These are phyloP conservation scores for Urocolius indicus DNA, from an alignment of 2,113 vertebrate genomes.

Conservation along the genomic window DNA sequence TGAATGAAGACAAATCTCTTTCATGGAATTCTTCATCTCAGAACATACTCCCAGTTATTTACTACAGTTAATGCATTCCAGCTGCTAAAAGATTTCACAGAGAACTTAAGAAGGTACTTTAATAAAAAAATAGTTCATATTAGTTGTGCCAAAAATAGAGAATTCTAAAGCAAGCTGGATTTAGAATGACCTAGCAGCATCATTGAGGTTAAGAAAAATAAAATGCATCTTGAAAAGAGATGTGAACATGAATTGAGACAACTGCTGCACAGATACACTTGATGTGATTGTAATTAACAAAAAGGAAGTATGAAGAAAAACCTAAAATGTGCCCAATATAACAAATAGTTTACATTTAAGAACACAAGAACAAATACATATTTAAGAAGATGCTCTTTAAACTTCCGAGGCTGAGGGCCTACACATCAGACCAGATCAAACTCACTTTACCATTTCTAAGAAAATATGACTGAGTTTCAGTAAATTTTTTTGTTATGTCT, in stretches of 20 bases:
- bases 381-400: background rate
- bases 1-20: background rate
- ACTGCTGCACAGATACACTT: background rate
- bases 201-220: background rate
- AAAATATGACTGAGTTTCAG: background rate
- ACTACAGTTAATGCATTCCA: background rate
- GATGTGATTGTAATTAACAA: background rate
- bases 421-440: background rate
- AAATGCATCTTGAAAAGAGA: background rate
- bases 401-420: background rate
- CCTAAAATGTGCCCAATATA: background rate
- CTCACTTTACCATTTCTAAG: background rate
- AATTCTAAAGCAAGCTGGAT: background rate
- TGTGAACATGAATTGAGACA: background rate
- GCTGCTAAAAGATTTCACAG: background rate
- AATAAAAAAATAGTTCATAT: background rate
- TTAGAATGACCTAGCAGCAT: background rate
- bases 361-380: background rate
- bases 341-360: background rate
- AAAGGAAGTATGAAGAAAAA: background rate
- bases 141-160: background rate
- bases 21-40: background rate
- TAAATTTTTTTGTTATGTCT: background rate
- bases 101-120: background rate
- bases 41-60: background rate